Evolutionary conservation across 2,888 invertebrate genomes (phyloP), one percentile per base, ranked within the genome.

Genomic region (Amphimallon solstitiale): DNA sequence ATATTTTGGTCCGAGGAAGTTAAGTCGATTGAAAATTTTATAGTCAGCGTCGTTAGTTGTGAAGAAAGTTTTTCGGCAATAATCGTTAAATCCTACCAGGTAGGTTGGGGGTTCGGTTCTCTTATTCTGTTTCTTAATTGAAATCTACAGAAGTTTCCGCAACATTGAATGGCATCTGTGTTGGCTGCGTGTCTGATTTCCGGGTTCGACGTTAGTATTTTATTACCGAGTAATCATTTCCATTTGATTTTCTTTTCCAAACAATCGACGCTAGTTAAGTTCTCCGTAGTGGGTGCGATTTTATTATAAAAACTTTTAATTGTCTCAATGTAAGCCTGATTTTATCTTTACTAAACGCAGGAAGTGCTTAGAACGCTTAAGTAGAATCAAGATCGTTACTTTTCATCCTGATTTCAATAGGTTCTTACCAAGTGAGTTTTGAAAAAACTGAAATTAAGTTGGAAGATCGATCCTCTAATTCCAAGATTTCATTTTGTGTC

Each of bases 41-140:
- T 72, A 70, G 73, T 68, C 64, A 67, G 63, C 68, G 73, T 74
- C 73, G 75, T 74, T 74, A 73, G 71, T 51, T 65, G 45, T 23
- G 29, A 59, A 29, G 71, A 70, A 69, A 70, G 70, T 72, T 76
- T 74, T 76, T 76, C 68, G 72, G 73, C 70, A 75, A 75, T 77
- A 77, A 76, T 74, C 76, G 76, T 77, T 76, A 76, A 76, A 76
- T 74, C 74, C 72, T 72, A 69, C 71, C 75, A 76, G 76, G 75
- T 76, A 76, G 68, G n/a, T 21, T 10, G 21, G 23, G 29, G 29
- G 56, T 43, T 15, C 23, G 56, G 43, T 65, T 70, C 73, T 71
- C 75, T 76, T 74, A 75, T 75, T 73, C 73, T 68, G 74, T 65
- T 74, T 69, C 75, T 75, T 76, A 77, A 77, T 77, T 76, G 77